Conservation (phyloP, 2,888 invertebrate genomes). For the Pyralis farinalis region DNA sequence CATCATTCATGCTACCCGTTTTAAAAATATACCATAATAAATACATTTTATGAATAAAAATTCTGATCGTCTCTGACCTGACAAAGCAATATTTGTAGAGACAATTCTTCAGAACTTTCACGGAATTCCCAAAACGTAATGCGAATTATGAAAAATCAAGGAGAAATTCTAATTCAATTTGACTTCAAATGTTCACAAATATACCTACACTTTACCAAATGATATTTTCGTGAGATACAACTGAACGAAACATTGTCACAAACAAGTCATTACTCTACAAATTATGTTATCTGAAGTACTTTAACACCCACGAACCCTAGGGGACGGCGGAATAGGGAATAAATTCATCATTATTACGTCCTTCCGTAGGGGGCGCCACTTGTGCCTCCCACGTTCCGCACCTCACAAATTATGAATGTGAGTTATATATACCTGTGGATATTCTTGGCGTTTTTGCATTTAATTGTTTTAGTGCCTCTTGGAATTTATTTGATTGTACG, state of each 20-base stretch:
- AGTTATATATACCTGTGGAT: not conserved
- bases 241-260: slow-evolving; percentile 15
- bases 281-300: slow-evolving; percentile 32
- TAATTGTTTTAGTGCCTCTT: no score
- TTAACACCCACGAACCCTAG: slow-evolving; percentile 27
- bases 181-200: not conserved
- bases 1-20: no score
- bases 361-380: slow-evolving; percentile 44
- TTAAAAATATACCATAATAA: no score
- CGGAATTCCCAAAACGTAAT: no score
- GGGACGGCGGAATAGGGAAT: slow-evolving; percentile 32
- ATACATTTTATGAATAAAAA: no score
- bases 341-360: slow-evolving; percentile 40
- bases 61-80: no score
- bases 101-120: no score
- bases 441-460: not conserved
- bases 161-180: no score
- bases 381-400: slow-evolving; percentile 22
- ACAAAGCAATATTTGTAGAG: no score
- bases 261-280: slow-evolving; percentile 20
- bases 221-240: slow-evolving; percentile 1
- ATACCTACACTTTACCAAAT: not conserved
- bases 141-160: no score
- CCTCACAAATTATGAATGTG: slow-evolving; percentile 10
- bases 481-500: no score